These are phyloP conservation scores for Proteles cristata DNA, from an alignment of 2,113 vertebrate species.

Conservation along the genomic window DNA sequence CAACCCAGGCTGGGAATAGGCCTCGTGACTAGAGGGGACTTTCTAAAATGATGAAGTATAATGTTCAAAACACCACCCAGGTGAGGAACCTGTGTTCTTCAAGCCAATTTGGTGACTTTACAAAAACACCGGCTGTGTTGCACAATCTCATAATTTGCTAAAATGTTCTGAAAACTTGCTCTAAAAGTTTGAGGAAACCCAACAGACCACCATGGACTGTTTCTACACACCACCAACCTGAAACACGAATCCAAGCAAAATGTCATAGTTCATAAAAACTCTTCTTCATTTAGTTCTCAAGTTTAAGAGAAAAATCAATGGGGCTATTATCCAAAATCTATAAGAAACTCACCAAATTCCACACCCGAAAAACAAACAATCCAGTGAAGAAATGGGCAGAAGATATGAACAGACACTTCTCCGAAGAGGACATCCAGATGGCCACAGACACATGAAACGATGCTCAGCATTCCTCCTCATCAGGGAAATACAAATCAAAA, in stretches of 20 bases:
- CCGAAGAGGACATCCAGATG: too few relatives aligned
- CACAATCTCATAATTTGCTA: not conserved
- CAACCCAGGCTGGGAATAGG: not conserved
- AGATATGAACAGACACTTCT: too few relatives aligned
- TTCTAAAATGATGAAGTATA: not conserved
- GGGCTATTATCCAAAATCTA: too few relatives aligned
- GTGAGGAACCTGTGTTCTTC: not conserved
- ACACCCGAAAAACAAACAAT: too few relatives aligned
- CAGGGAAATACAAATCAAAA: too few relatives aligned
- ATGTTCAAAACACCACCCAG: not conserved
- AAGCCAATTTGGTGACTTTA: not conserved
- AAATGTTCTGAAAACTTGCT: not conserved
- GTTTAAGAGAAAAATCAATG: not conserved
- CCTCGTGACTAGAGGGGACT: rapidly evolving
- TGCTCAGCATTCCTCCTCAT: too few relatives aligned
- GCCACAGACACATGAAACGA: too few relatives aligned
- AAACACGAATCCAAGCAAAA: not conserved
- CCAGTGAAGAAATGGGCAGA: too few relatives aligned
- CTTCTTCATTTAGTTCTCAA: not conserved
- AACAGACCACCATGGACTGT: not conserved
- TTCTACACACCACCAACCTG: not conserved
- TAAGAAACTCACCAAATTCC: too few relatives aligned
- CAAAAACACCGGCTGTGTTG: not conserved
- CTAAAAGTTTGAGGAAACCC: not conserved
- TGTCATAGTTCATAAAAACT: not conserved